Percentiles rank a stretch among this genome's conserved stretches.
phyloP scores from a whole-genome alignment of 2,888 invertebrate species.

The Trachelus stipa region DNA sequence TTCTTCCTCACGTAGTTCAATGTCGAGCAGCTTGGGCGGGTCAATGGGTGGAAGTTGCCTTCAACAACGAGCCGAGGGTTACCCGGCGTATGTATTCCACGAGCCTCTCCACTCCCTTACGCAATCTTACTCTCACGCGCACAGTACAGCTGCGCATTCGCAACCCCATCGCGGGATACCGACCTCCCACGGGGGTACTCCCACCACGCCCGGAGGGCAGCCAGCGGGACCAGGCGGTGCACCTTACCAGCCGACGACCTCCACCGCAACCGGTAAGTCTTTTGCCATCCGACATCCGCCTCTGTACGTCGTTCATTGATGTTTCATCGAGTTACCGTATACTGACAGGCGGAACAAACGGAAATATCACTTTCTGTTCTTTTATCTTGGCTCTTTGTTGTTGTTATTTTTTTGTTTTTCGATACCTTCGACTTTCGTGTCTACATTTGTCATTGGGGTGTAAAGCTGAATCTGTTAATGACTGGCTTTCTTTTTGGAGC shows the following conservation, averaged over 20 bases:
- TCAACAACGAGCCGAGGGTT: conserved; percentile 84
- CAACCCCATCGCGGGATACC: conserved; percentile 72
- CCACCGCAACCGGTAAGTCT: conserved; percentile 74
- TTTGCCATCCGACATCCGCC: conserved; percentile 35
- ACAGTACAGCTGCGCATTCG: conserved; percentile 82
- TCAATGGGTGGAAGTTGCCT: conserved; percentile 86
- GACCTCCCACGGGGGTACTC: conserved; percentile 70
- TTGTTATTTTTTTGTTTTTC: too few relatives aligned
- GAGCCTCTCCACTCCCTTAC: conserved; percentile 84
- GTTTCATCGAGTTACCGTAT: too few relatives aligned
- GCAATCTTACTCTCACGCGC: conserved; percentile 78
- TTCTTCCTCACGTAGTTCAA: conserved; percentile 74
- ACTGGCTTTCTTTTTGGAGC: too few relatives aligned
- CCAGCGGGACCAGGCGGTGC: conserved; percentile 68
- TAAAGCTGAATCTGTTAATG: too few relatives aligned
- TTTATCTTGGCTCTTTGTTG: too few relatives aligned
- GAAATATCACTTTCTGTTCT: too few relatives aligned
- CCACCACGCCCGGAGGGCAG: conserved; percentile 72
- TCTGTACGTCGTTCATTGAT: too few relatives aligned
- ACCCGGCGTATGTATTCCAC: conserved; percentile 89
- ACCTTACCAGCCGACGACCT: conserved; percentile 69
- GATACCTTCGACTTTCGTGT: too few relatives aligned
- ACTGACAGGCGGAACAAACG: too few relatives aligned
- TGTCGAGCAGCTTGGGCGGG: conserved; percentile 81
- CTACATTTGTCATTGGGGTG: too few relatives aligned